phyloP scores from a whole-genome alignment of 2,888 invertebrate species.

The Drosophila paucipuncta region DNA sequence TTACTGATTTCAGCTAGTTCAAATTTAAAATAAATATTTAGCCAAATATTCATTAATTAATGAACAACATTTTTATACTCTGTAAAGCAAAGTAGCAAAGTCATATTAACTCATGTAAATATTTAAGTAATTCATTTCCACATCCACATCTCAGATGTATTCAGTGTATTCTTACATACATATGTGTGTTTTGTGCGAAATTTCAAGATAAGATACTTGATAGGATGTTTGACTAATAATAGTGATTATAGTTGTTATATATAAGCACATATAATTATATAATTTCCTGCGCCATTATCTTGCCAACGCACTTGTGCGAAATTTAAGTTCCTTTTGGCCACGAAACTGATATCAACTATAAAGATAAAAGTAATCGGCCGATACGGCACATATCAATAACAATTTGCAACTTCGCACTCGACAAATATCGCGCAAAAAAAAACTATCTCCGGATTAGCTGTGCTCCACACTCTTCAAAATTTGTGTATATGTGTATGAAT shows the following conservation, averaged over 20 bases:
- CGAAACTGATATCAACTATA: constrained; percentile 30
- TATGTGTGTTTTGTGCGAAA: neutral
- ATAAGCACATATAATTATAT: constrained; percentile 1
- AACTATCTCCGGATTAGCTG: neutral
- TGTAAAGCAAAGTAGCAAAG: neutral
- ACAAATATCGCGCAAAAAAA: neutral
- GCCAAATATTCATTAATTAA: neutral
- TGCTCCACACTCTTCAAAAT: neutral
- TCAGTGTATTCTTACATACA: neutral
- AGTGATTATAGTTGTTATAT: constrained; percentile 9
- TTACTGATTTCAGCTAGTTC: neutral
- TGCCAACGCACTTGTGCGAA: constrained; percentile 6
- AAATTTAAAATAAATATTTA: neutral
- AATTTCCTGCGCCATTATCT: constrained; percentile 24
- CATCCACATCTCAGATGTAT: neutral
- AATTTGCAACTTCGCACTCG: constrained; percentile 15
- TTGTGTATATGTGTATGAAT: too few relatives aligned
- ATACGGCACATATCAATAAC: constrained; percentile 25
- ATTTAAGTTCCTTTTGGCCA: constrained; percentile 26
- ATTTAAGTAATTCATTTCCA: neutral
- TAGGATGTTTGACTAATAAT: constrained; percentile 38
- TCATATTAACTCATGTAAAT: neutral
- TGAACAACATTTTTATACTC: neutral
- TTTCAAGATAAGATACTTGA: constrained; percentile 35
- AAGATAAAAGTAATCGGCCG: constrained; percentile 49